Base-by-base conservation (phyloP, 2,113 vertebrate species). In the Ascaphus truei region DNA sequence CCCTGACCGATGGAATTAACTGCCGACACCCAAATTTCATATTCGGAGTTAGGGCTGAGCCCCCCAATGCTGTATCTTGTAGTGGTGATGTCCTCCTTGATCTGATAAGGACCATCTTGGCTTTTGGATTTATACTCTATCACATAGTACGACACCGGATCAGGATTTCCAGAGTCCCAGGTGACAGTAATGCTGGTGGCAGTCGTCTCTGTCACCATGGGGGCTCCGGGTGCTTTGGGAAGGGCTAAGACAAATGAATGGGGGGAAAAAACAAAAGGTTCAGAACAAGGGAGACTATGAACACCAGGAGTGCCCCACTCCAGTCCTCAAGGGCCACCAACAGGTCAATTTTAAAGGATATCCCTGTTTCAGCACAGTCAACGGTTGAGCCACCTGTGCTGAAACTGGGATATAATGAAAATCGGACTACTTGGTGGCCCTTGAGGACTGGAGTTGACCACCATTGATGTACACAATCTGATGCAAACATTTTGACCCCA, bases 101-200 rank as follows among this genome's bases (percentile, higher is more conserved):
- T 95, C 84, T 99, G 96, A 4, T 93, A 98, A 0, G 96, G 97
- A 62, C 95, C 95, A 0, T 98, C 95, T 22, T 96, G 92, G 71
- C 92, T 94, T 80, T 96, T 98, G 9, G 95, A 95, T 3, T 92
- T 93, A 77, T 99, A 99, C 41, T 98, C 96, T 52, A 99, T 98
- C 45, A 97, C 94, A 33, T 99, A 99, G 80, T 98, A 92, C 45
- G 93, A 93, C 69, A 99, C 95, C 0, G 95, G 96, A 75, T 99
- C 97, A 0, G 96, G 96, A 56, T 99, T 99, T 58, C 97, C 97
- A 0, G 96, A 98, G 85, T 99, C 97, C 97, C 97, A 99, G 3
- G 97, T 99, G 80, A 99, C 92, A 75, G 97, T 99, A 79, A 99
- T 95, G 68, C 97, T 99, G 16, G 96, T 99, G 15, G 97, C 95